These are phyloP conservation scores for Mirza zaza DNA, from an alignment of 2,113 vertebrate genomes.

Conservation along the genomic window DNA sequence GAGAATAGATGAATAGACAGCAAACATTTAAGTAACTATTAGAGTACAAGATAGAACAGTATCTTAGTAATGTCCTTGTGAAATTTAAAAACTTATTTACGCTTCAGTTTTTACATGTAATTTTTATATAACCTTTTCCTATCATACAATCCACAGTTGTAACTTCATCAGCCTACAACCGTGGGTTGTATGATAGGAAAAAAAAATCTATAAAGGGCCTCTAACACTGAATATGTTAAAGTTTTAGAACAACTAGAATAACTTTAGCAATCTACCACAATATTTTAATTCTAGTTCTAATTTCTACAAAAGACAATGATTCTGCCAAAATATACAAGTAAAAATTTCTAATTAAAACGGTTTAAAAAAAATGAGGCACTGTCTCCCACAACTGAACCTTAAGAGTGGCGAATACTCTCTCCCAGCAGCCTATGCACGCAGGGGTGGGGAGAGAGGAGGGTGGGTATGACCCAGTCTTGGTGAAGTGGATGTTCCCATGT, in stretches of 20 bases:
- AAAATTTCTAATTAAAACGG: not conserved
- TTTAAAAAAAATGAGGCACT: not conserved
- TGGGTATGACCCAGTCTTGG: not conserved
- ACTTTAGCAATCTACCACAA: not conserved
- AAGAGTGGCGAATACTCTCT: not conserved
- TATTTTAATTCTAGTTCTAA: constrained; percentile 1
- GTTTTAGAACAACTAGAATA: not conserved
- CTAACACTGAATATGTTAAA: not conserved
- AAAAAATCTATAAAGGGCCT: not conserved
- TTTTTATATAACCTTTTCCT: not conserved
- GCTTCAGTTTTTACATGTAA: not conserved
- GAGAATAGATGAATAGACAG: not conserved
- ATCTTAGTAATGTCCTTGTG: not conserved
- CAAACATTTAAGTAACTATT: constrained; percentile 2
- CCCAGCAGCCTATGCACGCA: not conserved
- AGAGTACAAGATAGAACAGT: not conserved
- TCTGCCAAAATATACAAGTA: not conserved
- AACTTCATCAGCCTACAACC: not conserved
- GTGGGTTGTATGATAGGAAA: not conserved
- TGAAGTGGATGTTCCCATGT: not conserved
- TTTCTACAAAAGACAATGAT: constrained; percentile 6
- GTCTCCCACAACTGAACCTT: not conserved
- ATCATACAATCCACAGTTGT: not conserved
- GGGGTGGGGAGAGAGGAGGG: too few species aligned
- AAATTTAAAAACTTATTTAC: not conserved